Base-by-base conservation (phyloP, 2,113 vertebrate species). In the Pterocles orientalis region DNA sequence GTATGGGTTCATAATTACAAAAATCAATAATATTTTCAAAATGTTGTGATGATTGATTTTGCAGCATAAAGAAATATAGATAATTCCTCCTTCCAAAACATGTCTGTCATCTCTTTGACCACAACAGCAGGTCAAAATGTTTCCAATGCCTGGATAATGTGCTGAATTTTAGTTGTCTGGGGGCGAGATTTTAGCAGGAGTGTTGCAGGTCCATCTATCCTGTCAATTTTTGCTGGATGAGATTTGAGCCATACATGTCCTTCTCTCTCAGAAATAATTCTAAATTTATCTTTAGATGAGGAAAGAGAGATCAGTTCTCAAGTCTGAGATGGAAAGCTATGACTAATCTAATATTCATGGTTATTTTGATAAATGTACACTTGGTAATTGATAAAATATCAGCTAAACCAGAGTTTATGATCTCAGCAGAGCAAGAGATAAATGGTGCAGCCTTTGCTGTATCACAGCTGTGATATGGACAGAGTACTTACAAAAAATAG, bases 281-380 rank as follows among this genome's bases (percentile, higher is more conserved):
- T 89, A 89, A 87, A 95, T 94, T 82, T 88, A 62, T 89, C 72
- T 94, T 77, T 51, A 92, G 65, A 81, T 85, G 62, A 92, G 39
- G 64, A 95, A 95, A 89, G 66, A 72, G 45, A 70, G 68, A 90
- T 71, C 64, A 71, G 80, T 92, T 94, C 57, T 92, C 66, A 89
- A 81, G 36, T 75, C 31, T 85, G 51, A 68, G 72, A 65, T 72
- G n/a, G 28, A 66, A 90, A 88, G 64, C 56, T 89, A 72, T 89
- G 81, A 90, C 48, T 92, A 96, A 88, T 84, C 45, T 61, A 92
- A 94, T 73, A 86, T 89, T 92, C 68, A 88, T 93, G 80, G 61
- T 91, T 93, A 94, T 96, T 94, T 91, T 95, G 76, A 96, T 80
- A 95, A 94, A 94, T 83, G 84, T 75, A 80, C 29, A 29, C 18